These are phyloP conservation scores for Caenorhabditis auriculariae DNA, from an alignment of 2,888 invertebrate genomes.

Conservation along the genomic window DNA sequence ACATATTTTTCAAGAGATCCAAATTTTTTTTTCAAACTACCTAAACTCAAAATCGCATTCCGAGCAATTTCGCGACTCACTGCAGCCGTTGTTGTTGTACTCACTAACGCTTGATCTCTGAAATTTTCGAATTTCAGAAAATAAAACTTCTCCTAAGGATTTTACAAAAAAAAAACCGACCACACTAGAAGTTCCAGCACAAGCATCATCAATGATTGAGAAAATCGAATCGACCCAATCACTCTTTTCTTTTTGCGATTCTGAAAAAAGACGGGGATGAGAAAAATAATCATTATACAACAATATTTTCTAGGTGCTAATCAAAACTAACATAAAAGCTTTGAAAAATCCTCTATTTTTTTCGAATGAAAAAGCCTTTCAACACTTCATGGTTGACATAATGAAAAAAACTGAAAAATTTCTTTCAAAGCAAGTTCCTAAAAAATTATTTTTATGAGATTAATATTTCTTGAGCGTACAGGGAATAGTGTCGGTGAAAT, in stretches of 20 bases:
- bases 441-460: too few species aligned
- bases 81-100: constrained; percentile 17
- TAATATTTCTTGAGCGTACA: too few species aligned
- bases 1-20: not conserved
- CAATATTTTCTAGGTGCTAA: too few species aligned
- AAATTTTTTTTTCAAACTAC: constrained; percentile 7
- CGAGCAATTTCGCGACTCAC: constrained; percentile 48
- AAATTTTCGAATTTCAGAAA: constrained; percentile 4
- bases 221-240: constrained; percentile 57
- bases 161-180: not conserved
- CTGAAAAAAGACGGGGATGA: constrained; percentile 4
- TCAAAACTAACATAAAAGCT: too few species aligned
- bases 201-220: constrained; percentile 49
- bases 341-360: too few species aligned
- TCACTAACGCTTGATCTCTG: constrained; percentile 37
- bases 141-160: not conserved
- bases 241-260: constrained; percentile 53
- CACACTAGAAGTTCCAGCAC: not conserved
- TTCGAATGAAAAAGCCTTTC: too few species aligned
- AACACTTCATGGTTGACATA: too few species aligned
- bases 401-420: too few species aligned
- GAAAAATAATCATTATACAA: not conserved
- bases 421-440: too few species aligned
- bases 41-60: constrained; percentile 58
- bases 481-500: too few species aligned